Evolutionary conservation across 2,113 vertebrate genomes (phyloP).

Genomic region (Stigmatopora argus): DNA sequence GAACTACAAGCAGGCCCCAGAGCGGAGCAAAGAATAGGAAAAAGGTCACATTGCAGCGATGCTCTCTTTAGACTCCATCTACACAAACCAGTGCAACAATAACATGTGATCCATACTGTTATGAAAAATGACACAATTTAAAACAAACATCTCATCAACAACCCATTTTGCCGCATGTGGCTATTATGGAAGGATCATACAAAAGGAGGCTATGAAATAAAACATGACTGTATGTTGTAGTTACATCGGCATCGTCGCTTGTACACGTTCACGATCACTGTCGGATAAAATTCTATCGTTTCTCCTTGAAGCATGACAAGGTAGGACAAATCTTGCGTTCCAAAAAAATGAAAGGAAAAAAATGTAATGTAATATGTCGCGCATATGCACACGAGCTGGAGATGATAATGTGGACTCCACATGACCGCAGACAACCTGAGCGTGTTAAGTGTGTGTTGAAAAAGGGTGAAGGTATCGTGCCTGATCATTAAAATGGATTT

Average conservation of each 20-base stretch:
- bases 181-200: constrained; percentile 18
- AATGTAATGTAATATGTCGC: not conserved
- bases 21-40: constrained; percentile 55
- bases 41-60: constrained; percentile 61
- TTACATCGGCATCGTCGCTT: constrained; percentile 34
- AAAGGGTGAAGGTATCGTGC: constrained; percentile 3
- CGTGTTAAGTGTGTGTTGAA: not conserved
- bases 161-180: constrained; percentile 35
- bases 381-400: not conserved
- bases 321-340: not conserved
- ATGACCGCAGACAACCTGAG: constrained; percentile 29
- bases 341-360: not conserved
- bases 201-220: constrained; percentile 16
- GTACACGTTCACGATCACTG: constrained; percentile 36
- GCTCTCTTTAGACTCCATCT: constrained; percentile 34
- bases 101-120: constrained; percentile 11
- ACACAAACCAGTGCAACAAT: constrained; percentile 10
- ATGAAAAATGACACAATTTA: constrained; percentile 6
- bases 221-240: constrained; percentile 24
- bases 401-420: constrained; percentile 37
- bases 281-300: constrained; percentile 36
- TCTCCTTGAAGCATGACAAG: constrained; percentile 47
- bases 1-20: constrained; percentile 63
- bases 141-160: not conserved
- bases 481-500: not conserved